Evolutionary conservation across 2,888 invertebrate species (phyloP).

Genomic region (Dendrolimus pini): DNA sequence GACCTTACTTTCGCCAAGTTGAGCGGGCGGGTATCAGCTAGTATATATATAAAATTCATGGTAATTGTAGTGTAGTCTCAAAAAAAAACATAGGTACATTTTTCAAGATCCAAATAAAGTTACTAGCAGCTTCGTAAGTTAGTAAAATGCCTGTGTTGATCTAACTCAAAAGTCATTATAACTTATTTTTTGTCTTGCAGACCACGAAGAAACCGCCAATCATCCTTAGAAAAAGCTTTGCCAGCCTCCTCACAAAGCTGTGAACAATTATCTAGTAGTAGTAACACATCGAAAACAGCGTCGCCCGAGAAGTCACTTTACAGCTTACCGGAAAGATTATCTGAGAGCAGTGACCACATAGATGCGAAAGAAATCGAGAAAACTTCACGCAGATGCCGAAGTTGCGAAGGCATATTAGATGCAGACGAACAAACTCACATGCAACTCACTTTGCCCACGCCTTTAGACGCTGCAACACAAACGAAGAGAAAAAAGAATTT

Average conservation of each 20-base stretch:
- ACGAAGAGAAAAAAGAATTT: constrained; percentile 86
- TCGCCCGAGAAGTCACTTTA: constrained; percentile 63
- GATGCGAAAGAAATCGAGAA: constrained; percentile 48
- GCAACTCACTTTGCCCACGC: constrained; percentile 74
- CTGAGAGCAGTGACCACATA: constrained; percentile 56
- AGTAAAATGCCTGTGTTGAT: no score
- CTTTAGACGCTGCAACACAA: constrained; percentile 74
- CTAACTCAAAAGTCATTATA: no score
- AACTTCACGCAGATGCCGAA: constrained; percentile 69
- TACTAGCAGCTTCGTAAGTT: no score
- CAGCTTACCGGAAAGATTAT: constrained; percentile 61
- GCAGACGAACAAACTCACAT: constrained; percentile 71
- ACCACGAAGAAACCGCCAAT: constrained; percentile 65
- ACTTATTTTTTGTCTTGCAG: constrained; percentile 31
- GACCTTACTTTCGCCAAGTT: no score
- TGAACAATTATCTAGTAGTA: constrained; percentile 60
- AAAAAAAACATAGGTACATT: no score
- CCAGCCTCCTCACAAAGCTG: constrained; percentile 57
- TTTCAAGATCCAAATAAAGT: no score
- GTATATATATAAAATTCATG: no score
- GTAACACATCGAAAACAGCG: constrained; percentile 53
- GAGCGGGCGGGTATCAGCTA: no score
- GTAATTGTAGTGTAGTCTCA: no score
- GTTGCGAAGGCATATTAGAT: constrained; percentile 79
- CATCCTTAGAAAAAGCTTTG: constrained; percentile 57